These are phyloP conservation scores for Zaprionus africanus DNA, from an alignment of 1,140 invertebrate species.

Conservation along the genomic window DNA sequence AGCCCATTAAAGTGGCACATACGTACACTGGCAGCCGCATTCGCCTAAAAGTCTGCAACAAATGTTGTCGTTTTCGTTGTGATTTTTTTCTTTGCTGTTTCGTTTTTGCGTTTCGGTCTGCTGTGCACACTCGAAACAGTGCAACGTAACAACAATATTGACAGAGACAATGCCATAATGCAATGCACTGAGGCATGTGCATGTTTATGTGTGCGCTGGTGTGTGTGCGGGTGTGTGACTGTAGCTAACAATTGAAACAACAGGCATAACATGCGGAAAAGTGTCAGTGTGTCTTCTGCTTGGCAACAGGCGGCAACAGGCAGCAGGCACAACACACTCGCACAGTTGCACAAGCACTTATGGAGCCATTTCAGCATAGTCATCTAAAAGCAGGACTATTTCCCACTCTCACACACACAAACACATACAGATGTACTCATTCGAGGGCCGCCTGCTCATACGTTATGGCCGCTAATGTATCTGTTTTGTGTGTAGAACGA, in stretches of 20 bases:
- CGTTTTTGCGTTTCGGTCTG: conserved; percentile 35
- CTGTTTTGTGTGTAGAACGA: conserved; percentile 72
- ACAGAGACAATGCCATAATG: conserved; percentile 78
- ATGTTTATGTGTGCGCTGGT: conserved; percentile 27
- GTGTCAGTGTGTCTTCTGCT: conserved; percentile 75
- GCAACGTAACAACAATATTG: conserved; percentile 72
- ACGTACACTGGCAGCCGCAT: conserved; percentile 16
- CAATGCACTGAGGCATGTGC: conserved; percentile 58
- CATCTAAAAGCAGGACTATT: conserved; percentile 75
- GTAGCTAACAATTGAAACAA: conserved; percentile 74
- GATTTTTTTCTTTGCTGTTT: conserved; percentile 9
- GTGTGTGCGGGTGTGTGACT: conserved; percentile 39
- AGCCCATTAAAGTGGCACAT: conserved; percentile 61
- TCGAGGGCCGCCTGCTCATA: conserved; percentile 40
- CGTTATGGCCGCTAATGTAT: conserved; percentile 76
- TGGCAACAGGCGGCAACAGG: conserved; percentile 59
- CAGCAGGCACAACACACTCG: conserved; percentile 21
- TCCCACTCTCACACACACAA: conserved; percentile 23
- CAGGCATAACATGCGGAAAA: conserved; percentile 79
- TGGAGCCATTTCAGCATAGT: conserved; percentile 75
- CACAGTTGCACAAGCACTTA: conserved; percentile 78
- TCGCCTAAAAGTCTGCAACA: conserved; percentile 68
- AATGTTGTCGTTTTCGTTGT: conserved; percentile 60
- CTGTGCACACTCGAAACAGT: conserved; percentile 50
- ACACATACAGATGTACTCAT: conserved; percentile 26